These are phyloP conservation scores for Parnassius mnemosyne DNA, from an alignment of 2,888 invertebrate genomes.

Conservation along the genomic window DNA sequence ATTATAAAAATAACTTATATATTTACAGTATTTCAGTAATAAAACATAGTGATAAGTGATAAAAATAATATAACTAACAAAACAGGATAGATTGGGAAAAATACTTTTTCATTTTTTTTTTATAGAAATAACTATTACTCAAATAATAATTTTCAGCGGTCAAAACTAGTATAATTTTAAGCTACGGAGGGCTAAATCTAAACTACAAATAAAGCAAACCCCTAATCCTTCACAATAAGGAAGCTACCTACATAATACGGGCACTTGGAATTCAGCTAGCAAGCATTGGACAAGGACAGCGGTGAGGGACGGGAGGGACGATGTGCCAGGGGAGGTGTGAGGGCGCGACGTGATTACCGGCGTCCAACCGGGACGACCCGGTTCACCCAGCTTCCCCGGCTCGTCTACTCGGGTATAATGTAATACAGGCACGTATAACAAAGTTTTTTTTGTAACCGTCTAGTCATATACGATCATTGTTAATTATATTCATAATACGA, in stretches of 20 bases:
- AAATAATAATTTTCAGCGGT: not conserved
- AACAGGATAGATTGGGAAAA: too few relatives aligned
- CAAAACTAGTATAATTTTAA: not conserved
- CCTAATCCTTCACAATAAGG: conserved; percentile 26
- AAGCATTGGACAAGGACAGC: conserved; percentile 43
- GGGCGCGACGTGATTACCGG: conserved; percentile 67
- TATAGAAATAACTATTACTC: not conserved
- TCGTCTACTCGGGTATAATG: conserved; percentile 24
- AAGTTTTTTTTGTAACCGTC: conserved; percentile 22
- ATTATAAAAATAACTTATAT: too few relatives aligned
- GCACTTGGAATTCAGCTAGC: conserved; percentile 60
- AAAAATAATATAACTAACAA: too few relatives aligned
- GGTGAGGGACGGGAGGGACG: conserved; percentile 34
- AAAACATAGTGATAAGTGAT: too few relatives aligned
- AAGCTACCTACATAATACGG: conserved; percentile 48
- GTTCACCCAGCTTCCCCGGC: conserved; percentile 29
- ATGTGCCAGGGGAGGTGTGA: conserved; percentile 52
- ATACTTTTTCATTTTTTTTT: too few relatives aligned
- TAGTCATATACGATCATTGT: not conserved
- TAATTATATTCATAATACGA: conserved; percentile 7
- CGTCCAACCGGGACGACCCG: conserved; percentile 64
- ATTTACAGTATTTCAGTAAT: too few relatives aligned
- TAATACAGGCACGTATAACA: conserved; percentile 28
- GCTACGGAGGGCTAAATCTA: not conserved
- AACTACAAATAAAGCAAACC: conserved; percentile 12